Percentiles rank a stretch among this genome's conserved stretches.
Conservation (phyloP, 2,888 invertebrate species). For the Cantharis rustica region DNA sequence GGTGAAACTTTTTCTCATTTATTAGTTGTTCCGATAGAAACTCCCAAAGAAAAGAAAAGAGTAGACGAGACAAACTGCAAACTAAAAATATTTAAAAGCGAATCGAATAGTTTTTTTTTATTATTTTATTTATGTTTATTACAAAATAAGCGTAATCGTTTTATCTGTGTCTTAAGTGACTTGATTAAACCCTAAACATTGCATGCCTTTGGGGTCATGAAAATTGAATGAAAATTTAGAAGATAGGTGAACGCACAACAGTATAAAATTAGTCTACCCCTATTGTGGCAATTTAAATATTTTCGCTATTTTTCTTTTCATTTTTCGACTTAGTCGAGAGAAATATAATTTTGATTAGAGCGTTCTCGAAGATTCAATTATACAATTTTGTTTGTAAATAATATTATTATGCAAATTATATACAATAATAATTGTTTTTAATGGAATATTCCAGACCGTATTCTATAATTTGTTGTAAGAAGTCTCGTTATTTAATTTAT, state of each 20-base stretch:
- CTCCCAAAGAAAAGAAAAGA: not conserved
- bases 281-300: not conserved
- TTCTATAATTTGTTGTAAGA: not conserved
- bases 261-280: not conserved
- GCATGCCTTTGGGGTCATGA: not conserved
- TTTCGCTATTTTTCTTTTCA: too few relatives aligned
- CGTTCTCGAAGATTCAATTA: not conserved
- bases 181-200: not conserved
- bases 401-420: not conserved
- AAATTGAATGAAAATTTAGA: not conserved
- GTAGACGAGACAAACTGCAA: not conserved
- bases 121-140: not conserved
- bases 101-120: not conserved
- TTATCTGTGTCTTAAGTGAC: not conserved
- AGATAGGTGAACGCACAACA: not conserved
- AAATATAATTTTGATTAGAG: not conserved
- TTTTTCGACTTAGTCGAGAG: not conserved
- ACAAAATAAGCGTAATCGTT: not conserved
- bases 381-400: not conserved
- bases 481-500: slow-evolving; percentile 16
- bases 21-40: not conserved
- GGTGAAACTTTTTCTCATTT: not conserved
- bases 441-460: slow-evolving; percentile 1
- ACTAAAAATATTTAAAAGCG: not conserved
- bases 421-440: not conserved